Conservation (phyloP, 2,888 invertebrate genomes). For the Nephrotoma appendiculata region DNA sequence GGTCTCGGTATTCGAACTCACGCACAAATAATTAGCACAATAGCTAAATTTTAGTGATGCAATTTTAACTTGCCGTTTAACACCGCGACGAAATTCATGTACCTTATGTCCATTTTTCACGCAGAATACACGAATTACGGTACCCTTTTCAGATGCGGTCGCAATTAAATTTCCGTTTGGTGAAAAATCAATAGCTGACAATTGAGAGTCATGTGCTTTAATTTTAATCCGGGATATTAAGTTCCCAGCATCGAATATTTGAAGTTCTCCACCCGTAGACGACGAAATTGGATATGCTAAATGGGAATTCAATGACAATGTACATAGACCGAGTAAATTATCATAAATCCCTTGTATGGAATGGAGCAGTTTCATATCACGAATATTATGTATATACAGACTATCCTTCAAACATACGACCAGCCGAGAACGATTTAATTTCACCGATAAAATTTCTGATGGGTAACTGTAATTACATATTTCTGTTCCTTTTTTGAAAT, state of each 20-base stretch:
- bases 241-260: constrained; percentile 27
- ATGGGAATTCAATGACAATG: constrained; percentile 28
- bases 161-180: constrained; percentile 28
- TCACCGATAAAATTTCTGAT: constrained; percentile 27
- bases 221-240: constrained; percentile 25
- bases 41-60: constrained; percentile 29
- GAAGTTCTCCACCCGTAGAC: constrained; percentile 24
- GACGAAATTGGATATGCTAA: constrained; percentile 26
- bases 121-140: constrained; percentile 32
- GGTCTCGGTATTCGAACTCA: constrained; percentile 32
- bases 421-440: constrained; percentile 29
- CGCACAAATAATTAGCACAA: constrained; percentile 27
- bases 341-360: constrained; percentile 28
- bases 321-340: constrained; percentile 27
- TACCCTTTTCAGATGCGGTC: constrained; percentile 31
- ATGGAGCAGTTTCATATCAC: constrained; percentile 31
- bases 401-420: constrained; percentile 26
- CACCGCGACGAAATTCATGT: constrained; percentile 31
- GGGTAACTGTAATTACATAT: constrained; percentile 32
- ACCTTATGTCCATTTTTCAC: constrained; percentile 30
- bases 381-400: constrained; percentile 32
- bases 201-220: constrained; percentile 27
- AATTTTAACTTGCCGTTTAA: constrained; percentile 29
- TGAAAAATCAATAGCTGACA: constrained; percentile 30
- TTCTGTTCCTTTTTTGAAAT: constrained; percentile 32